Percentiles rank a stretch among this genome's conserved stretches.
These are phyloP conservation scores for Phthorimaea operculella DNA, from an alignment of 1,140 invertebrate genomes.

Conservation along the genomic window DNA sequence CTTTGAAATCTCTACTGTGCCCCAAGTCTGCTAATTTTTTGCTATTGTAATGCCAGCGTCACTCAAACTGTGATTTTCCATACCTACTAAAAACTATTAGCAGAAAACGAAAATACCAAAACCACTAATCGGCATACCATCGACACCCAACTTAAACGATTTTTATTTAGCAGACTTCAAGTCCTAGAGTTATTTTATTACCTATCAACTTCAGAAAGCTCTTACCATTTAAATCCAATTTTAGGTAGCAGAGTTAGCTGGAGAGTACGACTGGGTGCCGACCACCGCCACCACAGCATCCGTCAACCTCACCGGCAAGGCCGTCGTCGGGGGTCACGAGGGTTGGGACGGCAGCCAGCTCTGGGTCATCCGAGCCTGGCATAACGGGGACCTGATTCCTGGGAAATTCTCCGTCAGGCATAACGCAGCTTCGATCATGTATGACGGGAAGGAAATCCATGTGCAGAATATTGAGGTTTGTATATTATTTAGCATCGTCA, in stretches of 20 bases:
- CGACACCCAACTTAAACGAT: too few relatives aligned
- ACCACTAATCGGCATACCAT: too few relatives aligned
- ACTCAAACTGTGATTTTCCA: too few relatives aligned
- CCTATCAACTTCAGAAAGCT: too few relatives aligned
- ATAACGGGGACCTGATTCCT: conserved; percentile 73
- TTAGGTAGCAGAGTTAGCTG: conserved; percentile 38
- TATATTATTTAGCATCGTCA: conserved; percentile 2
- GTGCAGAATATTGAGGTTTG: conserved; percentile 72
- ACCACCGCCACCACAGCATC: conserved; percentile 41
- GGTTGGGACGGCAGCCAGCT: conserved; percentile 72
- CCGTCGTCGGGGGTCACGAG: conserved; percentile 51
- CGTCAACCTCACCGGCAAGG: conserved; percentile 33
- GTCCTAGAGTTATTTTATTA: too few relatives aligned
- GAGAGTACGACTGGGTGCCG: conserved; percentile 53
- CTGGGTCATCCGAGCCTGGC: conserved; percentile 75
- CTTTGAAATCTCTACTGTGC: too few relatives aligned
- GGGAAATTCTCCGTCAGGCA: conserved; percentile 71
- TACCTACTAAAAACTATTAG: too few relatives aligned
- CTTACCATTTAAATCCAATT: conserved; percentile 25
- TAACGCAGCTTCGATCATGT: conserved; percentile 69
- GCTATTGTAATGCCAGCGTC: too few relatives aligned
- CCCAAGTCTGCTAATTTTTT: too few relatives aligned
- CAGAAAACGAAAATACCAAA: too few relatives aligned
- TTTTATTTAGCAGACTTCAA: too few relatives aligned
- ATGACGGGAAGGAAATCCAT: conserved; percentile 71